These are phyloP conservation scores for Epsilonema sp. DNA, from an alignment of 2,888 invertebrate genomes.

Conservation along the genomic window DNA sequence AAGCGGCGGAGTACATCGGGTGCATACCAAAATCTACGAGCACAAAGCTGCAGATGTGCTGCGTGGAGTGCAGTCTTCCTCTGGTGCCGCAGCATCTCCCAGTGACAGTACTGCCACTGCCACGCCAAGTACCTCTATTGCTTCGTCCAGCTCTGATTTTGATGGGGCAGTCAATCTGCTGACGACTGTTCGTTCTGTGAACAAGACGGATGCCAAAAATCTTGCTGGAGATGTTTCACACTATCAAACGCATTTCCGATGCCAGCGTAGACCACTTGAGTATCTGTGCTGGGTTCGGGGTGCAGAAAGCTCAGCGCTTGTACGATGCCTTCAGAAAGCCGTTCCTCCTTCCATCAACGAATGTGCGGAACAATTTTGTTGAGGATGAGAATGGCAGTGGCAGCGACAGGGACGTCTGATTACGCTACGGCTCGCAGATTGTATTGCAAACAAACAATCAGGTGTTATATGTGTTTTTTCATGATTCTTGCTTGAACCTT, in stretches of 20 bases:
- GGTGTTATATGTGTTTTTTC: no score
- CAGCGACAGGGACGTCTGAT: no score
- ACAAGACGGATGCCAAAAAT: constrained; percentile 20
- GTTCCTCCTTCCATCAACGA: background rate
- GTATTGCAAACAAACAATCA: no score
- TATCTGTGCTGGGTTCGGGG: constrained; percentile 21
- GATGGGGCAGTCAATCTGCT: constrained; percentile 17
- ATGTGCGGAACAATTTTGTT: no score
- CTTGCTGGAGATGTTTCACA: constrained; percentile 19
- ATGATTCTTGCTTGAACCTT: no score
- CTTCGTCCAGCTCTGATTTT: background rate
- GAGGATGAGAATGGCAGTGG: no score
- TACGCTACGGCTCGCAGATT: no score
- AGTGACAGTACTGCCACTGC: no score
- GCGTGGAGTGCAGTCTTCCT: no score
- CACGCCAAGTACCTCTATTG: no score
- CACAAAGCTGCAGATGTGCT: no score
- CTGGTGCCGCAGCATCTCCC: no score
- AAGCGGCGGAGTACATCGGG: constrained; percentile 27
- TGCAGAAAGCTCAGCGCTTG: constrained; percentile 19
- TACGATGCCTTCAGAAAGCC: constrained; percentile 14
- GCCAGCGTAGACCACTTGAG: constrained; percentile 16
- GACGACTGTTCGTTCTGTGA: constrained; percentile 18
- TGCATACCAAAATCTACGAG: constrained; percentile 19
- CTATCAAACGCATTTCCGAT: constrained; percentile 14